Percentiles rank a stretch among this genome's conserved stretches.
phyloP scores from a whole-genome alignment of 2,797 vertebrate species.

The Periophthalmus magnuspinnatus region DNA sequence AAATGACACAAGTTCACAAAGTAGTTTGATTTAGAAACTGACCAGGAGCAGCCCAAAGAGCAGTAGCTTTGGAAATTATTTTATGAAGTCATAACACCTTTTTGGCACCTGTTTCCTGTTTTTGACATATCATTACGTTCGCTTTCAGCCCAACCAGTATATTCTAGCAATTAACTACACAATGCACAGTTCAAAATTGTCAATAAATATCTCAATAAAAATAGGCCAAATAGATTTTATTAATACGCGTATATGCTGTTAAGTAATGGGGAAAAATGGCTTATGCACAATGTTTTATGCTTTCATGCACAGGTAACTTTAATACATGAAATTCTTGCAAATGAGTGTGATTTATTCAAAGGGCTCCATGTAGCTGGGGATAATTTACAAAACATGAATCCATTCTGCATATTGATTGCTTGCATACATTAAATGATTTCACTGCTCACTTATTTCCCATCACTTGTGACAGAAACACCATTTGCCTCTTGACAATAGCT shows the following conservation, averaged over 20 bases:
- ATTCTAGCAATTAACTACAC: background rate
- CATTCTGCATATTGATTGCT: conserved; percentile 5
- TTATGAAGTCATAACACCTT: background rate
- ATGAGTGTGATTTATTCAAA: conserved; percentile 4
- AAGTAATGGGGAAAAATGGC: background rate
- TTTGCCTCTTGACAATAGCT: conserved; percentile 6
- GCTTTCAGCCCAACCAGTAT: background rate
- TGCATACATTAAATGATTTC: background rate
- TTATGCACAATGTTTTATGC: background rate
- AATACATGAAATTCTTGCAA: background rate
- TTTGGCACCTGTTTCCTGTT: background rate
- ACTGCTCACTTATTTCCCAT: background rate
- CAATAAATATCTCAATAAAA: background rate
- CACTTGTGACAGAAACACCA: background rate
- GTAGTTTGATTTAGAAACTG: background rate
- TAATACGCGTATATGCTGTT: background rate
- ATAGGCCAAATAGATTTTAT: conserved; percentile 10
- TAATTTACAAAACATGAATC: conserved; percentile 1
- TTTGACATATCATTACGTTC: background rate
- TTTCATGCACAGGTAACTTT: conserved; percentile 1
- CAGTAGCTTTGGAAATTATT: background rate
- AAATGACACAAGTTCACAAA: background rate
- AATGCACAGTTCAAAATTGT: background rate
- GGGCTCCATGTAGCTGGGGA: background rate
- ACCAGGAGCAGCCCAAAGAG: background rate